These are phyloP conservation scores for Hydrophis major DNA, from an alignment of 2,797 vertebrate species.

Conservation along the genomic window DNA sequence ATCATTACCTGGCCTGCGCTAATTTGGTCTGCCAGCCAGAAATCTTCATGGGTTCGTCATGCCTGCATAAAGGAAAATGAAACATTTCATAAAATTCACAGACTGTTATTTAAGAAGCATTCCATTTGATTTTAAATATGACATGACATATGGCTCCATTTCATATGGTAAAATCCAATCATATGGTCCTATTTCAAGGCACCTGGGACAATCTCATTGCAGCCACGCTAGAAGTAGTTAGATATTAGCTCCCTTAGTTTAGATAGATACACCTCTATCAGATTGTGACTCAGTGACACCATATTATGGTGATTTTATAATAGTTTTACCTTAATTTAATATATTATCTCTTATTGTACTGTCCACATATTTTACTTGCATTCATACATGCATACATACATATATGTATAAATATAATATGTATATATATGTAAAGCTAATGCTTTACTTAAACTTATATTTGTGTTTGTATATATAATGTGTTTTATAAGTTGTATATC, in stretches of 20 bases:
- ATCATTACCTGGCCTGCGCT: conserved; percentile 77
- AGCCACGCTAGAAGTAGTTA: neutral
- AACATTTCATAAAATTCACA: neutral
- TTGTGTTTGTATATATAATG: too few relatives aligned
- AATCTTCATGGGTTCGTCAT: neutral
- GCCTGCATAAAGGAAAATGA: conserved; percentile 41
- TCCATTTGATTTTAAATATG: neutral
- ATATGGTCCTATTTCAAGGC: neutral
- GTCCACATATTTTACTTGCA: too few relatives aligned
- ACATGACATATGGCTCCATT: neutral
- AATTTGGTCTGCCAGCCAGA: conserved; percentile 75
- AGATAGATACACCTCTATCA: neutral
- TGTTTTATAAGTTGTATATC: too few relatives aligned
- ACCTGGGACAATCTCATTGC: neutral
- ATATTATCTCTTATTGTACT: neutral
- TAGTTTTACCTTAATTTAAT: neutral
- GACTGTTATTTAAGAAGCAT: neutral
- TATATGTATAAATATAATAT: too few relatives aligned
- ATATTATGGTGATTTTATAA: neutral
- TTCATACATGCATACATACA: too few relatives aligned
- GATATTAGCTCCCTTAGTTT: neutral
- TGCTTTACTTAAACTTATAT: too few relatives aligned
- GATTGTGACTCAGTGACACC: neutral
- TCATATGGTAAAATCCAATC: neutral
- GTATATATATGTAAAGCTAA: too few relatives aligned